A percentile compares a stretch with the other conserved stretches of the same genome.
Evolutionary conservation across 2,113 vertebrate species (phyloP).

Genomic region (Zapornia atra): DNA sequence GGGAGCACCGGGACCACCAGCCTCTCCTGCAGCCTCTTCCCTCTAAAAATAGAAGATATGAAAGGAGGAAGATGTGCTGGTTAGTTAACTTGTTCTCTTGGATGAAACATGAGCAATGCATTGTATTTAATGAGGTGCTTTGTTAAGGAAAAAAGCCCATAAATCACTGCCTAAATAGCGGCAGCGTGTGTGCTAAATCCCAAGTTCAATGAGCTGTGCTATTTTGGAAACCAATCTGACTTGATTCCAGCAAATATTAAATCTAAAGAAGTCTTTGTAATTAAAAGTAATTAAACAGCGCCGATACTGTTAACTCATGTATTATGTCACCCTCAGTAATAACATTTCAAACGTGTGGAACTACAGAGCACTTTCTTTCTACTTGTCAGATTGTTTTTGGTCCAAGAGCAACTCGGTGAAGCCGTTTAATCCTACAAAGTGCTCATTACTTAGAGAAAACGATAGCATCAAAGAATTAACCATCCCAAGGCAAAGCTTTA

Average conservation of each 20-base stretch:
- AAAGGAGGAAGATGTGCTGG: not conserved
- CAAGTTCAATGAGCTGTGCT: not conserved
- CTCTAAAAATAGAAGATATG: not conserved
- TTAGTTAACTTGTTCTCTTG: slow-evolving; percentile 24
- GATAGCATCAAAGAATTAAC: slow-evolving; percentile 64
- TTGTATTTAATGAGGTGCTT: slow-evolving; percentile 50
- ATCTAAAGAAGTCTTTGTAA: slow-evolving; percentile 1
- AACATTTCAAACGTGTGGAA: slow-evolving; percentile 22
- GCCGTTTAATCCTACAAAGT: slow-evolving; percentile 58
- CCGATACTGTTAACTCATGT: not conserved
- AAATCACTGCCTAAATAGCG: slow-evolving; percentile 36
- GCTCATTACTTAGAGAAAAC: slow-evolving; percentile 60
- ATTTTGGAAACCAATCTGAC: slow-evolving; percentile 29
- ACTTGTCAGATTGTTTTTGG: slow-evolving; percentile 45
- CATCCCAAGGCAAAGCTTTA: slow-evolving; percentile 39
- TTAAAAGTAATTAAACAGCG: slow-evolving; percentile 17
- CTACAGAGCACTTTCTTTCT: slow-evolving; percentile 21
- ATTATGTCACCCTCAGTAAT: slow-evolving; percentile 42
- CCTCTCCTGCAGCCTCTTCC: not conserved
- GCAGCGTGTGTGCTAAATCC: not conserved
- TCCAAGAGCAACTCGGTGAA: slow-evolving; percentile 48
- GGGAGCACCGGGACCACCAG: not conserved
- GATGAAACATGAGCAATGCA: not conserved
- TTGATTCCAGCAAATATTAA: slow-evolving; percentile 46
- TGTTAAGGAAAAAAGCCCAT: slow-evolving; percentile 44